A percentile compares a stretch with the other conserved stretches of the same genome.
Evolutionary conservation across 2,113 vertebrate species (phyloP).

Genomic region (Cephalopterus ornatus): DNA sequence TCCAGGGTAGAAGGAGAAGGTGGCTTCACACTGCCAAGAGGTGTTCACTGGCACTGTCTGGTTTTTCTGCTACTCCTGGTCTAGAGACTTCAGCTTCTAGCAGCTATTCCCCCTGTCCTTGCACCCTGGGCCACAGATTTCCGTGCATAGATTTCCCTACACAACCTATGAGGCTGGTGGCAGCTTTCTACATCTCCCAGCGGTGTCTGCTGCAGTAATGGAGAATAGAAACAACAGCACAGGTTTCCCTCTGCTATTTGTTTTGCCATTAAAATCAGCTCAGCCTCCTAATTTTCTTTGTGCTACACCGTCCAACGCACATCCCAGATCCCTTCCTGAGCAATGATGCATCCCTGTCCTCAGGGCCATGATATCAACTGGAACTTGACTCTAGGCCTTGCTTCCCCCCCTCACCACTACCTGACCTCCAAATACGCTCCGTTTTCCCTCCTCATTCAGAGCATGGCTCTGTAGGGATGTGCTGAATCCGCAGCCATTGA

Average conservation of each 20-base stretch:
- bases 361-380: rapidly evolving
- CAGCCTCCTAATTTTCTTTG: background rate
- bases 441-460: background rate
- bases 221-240: background rate
- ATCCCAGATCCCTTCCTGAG: background rate
- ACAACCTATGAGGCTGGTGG: background rate
- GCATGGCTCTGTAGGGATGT: background rate
- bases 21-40: background rate
- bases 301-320: background rate
- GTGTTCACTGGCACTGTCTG: background rate
- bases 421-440: background rate
- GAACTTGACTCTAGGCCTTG: background rate
- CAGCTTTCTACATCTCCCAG: background rate
- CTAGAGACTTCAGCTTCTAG: background rate
- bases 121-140: background rate
- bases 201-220: background rate
- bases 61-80: background rate
- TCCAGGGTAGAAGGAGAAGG: background rate
- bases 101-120: background rate
- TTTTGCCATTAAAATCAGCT: background rate
- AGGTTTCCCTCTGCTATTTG: background rate
- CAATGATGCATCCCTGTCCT: rapidly evolving
- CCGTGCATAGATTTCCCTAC: background rate
- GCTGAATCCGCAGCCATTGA: background rate
- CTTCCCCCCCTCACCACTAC: background rate